phyloP scores from a whole-genome alignment of 2,888 invertebrate genomes.

The Argyra leucocephala region DNA sequence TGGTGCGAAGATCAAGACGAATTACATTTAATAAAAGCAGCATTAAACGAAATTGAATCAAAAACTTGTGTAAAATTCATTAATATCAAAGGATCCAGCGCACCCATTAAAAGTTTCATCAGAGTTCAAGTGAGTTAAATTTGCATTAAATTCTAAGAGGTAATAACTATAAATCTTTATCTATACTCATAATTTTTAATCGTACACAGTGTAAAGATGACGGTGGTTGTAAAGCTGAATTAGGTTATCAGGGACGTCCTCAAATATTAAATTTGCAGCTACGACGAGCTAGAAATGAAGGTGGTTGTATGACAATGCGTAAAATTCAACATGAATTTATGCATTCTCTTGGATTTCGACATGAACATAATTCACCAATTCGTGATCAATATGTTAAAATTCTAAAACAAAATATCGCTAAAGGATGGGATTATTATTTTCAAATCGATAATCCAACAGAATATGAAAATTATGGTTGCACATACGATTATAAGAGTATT shows the following conservation, averaged over 20 bases:
- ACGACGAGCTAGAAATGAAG: not conserved
- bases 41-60: not conserved
- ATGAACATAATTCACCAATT: slow-evolving; percentile 62
- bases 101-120: no score
- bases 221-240: not conserved
- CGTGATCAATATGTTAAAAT: slow-evolving; percentile 58
- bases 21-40: not conserved
- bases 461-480: slow-evolving; percentile 53
- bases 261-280: not conserved
- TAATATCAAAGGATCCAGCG: not conserved
- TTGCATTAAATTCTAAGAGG: no score
- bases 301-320: not conserved
- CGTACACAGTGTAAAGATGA: not conserved
- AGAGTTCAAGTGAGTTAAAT: no score
- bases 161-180: no score
- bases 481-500: slow-evolving; percentile 65
- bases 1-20: not conserved
- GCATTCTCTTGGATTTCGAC: slow-evolving; percentile 65
- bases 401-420: slow-evolving; percentile 31
- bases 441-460: slow-evolving; percentile 49
- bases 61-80: not conserved
- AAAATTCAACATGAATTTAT: slow-evolving; percentile 54
- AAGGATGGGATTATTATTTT: slow-evolving; percentile 57
- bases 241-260: not conserved
- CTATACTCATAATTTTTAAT: no score